These are phyloP conservation scores for Parotia lawesii DNA, from an alignment of 2,113 vertebrate genomes.

Conservation along the genomic window DNA sequence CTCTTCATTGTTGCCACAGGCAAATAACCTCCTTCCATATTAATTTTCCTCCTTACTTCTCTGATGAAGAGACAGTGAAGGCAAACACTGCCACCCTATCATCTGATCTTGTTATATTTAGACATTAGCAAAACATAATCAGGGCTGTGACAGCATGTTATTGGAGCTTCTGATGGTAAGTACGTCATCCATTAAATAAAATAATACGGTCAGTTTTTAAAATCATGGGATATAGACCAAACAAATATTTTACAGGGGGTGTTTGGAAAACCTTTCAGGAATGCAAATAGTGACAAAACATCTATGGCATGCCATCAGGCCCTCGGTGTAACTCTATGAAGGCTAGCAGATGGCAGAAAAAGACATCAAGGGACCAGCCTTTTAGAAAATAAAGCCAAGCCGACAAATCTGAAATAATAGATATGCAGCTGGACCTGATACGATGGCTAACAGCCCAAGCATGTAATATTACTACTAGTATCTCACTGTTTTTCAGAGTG, in stretches of 20 bases:
- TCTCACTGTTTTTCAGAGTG: not conserved
- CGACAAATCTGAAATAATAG: constrained; percentile 1
- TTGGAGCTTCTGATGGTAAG: not conserved
- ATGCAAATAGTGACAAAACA: not conserved
- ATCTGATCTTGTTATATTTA: not conserved
- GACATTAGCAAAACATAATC: not conserved
- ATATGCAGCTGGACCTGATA: not conserved
- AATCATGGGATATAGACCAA: not conserved
- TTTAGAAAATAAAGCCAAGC: not conserved
- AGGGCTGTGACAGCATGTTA: not conserved
- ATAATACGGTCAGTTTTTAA: not conserved
- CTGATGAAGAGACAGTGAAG: not conserved
- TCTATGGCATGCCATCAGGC: not conserved
- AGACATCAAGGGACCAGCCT: not conserved
- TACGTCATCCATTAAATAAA: not conserved
- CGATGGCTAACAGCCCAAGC: constrained; percentile 2
- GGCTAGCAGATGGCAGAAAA: constrained; percentile 24
- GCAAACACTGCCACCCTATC: not conserved
- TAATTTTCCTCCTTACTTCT: not conserved
- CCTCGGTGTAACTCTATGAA: not conserved
- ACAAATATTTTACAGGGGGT: not conserved
- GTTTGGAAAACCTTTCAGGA: not conserved
- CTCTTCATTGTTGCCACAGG: not conserved
- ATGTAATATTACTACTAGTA: not conserved
- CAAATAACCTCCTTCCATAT: not conserved